Evolutionary conservation across 2,797 vertebrate genomes (phyloP).

Genomic region (Hemibagrus guttatus): DNA sequence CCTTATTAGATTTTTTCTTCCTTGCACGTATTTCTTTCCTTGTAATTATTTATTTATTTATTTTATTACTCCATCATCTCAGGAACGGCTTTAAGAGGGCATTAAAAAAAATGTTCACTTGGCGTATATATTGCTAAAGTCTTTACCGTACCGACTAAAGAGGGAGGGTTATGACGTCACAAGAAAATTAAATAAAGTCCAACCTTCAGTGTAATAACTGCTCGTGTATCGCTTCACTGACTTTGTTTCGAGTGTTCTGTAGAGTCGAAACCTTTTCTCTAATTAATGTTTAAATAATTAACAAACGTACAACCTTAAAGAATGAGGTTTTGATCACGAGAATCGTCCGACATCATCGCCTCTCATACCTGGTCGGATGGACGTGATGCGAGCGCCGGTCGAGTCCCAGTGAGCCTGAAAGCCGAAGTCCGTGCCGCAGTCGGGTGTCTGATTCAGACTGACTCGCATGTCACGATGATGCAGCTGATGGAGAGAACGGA

Average conservation of each 20-base stretch:
- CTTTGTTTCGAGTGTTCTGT: too few species aligned
- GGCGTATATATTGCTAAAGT: not conserved
- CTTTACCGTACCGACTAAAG: not conserved
- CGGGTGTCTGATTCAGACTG: slow-evolving; percentile 89
- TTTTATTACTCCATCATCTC: not conserved
- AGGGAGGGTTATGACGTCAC: not conserved
- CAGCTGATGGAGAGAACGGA: slow-evolving; percentile 73
- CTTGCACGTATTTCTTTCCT: not conserved
- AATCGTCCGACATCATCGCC: not conserved
- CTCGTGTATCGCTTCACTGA: too few species aligned
- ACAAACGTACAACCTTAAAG: not conserved
- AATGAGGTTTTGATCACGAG: not conserved
- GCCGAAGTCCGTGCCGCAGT: slow-evolving; percentile 85
- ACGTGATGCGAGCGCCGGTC: slow-evolving; percentile 77
- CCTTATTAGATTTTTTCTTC: accelerated
- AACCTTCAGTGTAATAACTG: too few species aligned
- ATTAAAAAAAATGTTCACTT: not conserved
- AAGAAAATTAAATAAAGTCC: not conserved
- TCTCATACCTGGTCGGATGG: slow-evolving; percentile 75
- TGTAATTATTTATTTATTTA: not conserved
- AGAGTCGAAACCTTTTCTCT: not conserved
- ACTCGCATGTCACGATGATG: slow-evolving; percentile 92
- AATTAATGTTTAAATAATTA: not conserved
- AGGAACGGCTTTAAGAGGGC: not conserved
- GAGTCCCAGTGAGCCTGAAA: slow-evolving; percentile 86